A percentile compares a stretch with the other conserved stretches of the same genome.
Evolutionary conservation across 2,113 vertebrate species (phyloP).

Genomic region (Lepus timidus): DNA sequence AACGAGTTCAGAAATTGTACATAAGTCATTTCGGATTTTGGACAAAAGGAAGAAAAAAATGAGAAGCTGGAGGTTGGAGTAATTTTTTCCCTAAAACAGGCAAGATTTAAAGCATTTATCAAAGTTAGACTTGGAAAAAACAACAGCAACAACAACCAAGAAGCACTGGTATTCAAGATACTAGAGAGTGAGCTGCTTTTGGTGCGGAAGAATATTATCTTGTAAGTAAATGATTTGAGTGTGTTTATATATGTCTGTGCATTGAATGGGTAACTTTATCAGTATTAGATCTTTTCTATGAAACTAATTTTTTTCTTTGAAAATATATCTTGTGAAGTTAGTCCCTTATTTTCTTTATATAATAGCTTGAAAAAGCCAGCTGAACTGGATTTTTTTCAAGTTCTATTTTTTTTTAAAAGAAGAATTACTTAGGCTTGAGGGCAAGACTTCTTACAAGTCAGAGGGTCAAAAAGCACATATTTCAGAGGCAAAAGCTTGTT

Average conservation of each 20-base stretch:
- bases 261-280: background rate
- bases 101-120: slow-evolving; percentile 9
- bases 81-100: background rate
- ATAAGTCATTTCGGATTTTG: background rate
- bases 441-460: background rate
- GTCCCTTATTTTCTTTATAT: background rate
- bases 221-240: background rate
- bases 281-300: background rate
- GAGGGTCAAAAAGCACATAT: background rate
- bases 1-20: background rate
- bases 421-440: background rate
- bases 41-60: background rate
- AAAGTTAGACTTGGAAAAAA: background rate
- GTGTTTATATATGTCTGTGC: background rate
- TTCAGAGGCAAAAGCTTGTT: background rate
- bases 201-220: background rate
- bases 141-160: background rate
- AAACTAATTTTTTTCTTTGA: slow-evolving; percentile 19
- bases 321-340: background rate
- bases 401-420: background rate
- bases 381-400: too few species aligned
- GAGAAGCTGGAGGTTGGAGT: background rate
- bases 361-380: background rate
- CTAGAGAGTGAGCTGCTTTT: background rate
- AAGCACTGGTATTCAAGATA: background rate